Conservation (phyloP, 2,797 vertebrate genomes). For the Pangasius larnaudii region DNA sequence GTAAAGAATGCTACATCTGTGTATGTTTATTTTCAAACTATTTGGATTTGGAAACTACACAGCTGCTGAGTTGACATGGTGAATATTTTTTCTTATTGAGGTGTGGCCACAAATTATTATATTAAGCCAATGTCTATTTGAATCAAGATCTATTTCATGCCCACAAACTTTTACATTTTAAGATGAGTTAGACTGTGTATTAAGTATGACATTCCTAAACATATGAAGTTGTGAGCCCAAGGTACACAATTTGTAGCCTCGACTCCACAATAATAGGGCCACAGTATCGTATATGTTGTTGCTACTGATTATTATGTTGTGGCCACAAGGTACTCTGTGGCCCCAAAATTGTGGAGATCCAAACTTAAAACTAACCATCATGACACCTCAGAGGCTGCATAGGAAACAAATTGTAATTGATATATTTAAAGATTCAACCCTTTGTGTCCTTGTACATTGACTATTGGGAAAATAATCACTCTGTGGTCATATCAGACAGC, state of each 20-base stretch:
- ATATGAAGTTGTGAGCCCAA: background rate
- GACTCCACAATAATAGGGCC: background rate
- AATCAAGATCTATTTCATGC: background rate
- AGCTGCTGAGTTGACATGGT: background rate
- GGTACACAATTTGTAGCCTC: background rate
- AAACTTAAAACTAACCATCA: background rate
- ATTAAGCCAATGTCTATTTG: background rate
- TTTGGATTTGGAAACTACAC: background rate
- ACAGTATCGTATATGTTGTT: background rate
- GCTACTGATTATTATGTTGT: background rate
- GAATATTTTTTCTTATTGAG: background rate
- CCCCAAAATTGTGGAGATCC: background rate
- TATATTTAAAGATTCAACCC: background rate
- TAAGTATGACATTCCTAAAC: background rate
- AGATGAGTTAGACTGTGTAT: background rate
- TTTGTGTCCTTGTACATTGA: background rate
- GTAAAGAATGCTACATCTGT: background rate
- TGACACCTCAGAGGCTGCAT: background rate
- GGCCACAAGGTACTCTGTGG: background rate
- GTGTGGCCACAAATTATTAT: background rate
- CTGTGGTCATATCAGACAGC: background rate
- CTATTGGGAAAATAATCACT: too few relatives aligned
- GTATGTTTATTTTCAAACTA: too few relatives aligned
- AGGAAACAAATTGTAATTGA: background rate
- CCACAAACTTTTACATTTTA: background rate